These are phyloP conservation scores for Lithobius niger DNA, from an alignment of 1,140 invertebrate genomes.

Conservation along the genomic window DNA sequence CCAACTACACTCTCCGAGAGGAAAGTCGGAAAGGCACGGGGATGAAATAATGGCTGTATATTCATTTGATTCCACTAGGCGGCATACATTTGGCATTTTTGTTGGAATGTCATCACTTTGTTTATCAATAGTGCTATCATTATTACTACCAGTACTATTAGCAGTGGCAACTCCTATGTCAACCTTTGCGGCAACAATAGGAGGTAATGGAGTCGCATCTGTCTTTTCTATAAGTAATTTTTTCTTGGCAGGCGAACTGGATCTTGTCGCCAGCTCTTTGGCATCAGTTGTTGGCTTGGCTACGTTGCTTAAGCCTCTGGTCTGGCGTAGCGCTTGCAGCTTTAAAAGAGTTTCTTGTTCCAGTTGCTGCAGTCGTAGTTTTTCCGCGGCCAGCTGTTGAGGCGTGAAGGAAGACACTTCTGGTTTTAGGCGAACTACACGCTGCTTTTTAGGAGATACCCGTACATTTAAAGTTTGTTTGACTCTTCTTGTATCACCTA, in stretches of 20 bases:
- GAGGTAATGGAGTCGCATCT: neutral
- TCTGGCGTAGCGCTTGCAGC: neutral
- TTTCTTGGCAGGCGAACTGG: neutral
- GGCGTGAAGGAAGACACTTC: too few species aligned
- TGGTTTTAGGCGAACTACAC: too few species aligned
- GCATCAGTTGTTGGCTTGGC: neutral
- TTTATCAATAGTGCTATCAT: too few species aligned
- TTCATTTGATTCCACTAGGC: neutral
- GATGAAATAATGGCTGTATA: neutral
- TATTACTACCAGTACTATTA: too few species aligned
- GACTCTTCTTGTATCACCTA: too few species aligned
- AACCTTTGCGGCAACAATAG: too few species aligned
- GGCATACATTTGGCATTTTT: neutral
- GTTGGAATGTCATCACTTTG: neutral
- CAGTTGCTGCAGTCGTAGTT: neutral
- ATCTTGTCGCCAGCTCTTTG: neutral
- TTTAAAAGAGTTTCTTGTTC: neutral
- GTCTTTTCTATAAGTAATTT: neutral
- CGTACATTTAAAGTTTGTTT: too few species aligned
- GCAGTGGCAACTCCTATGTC: too few species aligned
- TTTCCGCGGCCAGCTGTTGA: neutral
- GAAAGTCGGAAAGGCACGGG: neutral
- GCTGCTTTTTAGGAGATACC: too few species aligned
- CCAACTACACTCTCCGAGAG: neutral
- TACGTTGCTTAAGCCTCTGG: neutral